Evolutionary conservation across 2,113 vertebrate genomes (phyloP).

Genomic region (Podilymbus podiceps): DNA sequence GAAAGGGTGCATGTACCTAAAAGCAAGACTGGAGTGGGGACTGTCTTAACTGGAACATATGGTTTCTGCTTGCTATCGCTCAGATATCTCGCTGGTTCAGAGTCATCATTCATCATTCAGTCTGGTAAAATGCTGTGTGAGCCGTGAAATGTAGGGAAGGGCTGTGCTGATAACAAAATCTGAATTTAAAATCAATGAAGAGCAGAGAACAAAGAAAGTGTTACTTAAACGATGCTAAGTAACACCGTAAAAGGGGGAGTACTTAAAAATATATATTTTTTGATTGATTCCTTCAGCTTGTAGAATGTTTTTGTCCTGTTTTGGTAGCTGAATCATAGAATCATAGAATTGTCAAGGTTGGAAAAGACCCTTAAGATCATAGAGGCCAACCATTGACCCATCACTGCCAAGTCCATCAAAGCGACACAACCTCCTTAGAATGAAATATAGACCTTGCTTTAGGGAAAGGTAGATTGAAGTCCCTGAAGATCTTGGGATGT

Average conservation of each 20-base stretch:
- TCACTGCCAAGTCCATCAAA: too few species aligned
- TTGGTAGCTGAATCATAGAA: background rate
- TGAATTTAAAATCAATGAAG: too few species aligned
- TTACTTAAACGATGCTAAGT: background rate
- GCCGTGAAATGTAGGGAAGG: background rate
- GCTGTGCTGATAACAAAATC: background rate
- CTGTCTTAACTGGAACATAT: background rate
- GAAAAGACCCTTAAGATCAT: too few species aligned
- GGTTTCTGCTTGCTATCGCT: background rate
- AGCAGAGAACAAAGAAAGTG: background rate
- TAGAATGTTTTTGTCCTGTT: background rate
- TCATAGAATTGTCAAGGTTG: too few species aligned
- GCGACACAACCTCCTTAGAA: background rate
- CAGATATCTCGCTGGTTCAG: background rate
- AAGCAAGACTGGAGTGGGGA: background rate
- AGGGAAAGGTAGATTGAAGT: background rate
- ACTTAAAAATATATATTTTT: too few species aligned
- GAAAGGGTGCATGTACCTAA: fast-evolving
- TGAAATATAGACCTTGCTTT: background rate
- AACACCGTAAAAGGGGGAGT: background rate
- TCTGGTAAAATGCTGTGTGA: background rate
- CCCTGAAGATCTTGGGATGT: fast-evolving
- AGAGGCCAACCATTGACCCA: too few species aligned
- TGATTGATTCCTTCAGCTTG: background rate
- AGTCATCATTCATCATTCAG: fast-evolving